phyloP scores from a whole-genome alignment of 2,888 invertebrate species.

The Eremobia ochroleuca region DNA sequence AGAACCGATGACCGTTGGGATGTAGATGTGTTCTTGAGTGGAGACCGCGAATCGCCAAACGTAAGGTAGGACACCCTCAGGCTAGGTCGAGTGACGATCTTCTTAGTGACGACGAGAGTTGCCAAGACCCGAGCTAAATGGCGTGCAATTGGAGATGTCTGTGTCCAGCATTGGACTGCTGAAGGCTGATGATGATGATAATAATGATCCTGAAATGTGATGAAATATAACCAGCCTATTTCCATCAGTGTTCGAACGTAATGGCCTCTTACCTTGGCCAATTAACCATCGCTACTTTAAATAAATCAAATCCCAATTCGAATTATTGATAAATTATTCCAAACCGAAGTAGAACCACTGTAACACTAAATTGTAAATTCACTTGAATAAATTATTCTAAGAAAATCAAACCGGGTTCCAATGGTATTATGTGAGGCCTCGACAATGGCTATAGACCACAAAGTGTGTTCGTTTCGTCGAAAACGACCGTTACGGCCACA shows the following conservation, averaged over 20 bases:
- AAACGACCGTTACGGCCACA: slow-evolving; percentile 39
- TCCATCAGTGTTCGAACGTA: background rate
- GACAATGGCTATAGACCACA: slow-evolving; percentile 41
- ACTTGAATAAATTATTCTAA: slow-evolving; percentile 41
- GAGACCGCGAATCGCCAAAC: background rate
- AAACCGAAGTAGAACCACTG: slow-evolving; percentile 11
- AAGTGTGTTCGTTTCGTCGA: slow-evolving; percentile 58
- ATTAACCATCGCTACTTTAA: background rate
- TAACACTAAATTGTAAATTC: slow-evolving; percentile 40
- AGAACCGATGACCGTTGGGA: background rate
- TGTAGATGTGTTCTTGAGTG: background rate
- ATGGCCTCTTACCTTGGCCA: background rate
- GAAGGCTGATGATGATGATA: background rate
- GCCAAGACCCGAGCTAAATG: background rate
- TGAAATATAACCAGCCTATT: background rate
- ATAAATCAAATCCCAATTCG: slow-evolving; percentile 17
- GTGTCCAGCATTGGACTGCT: background rate
- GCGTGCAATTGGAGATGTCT: background rate
- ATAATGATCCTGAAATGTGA: background rate
- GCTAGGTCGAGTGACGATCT: background rate
- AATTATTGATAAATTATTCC: slow-evolving; percentile 36
- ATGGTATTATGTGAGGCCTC: slow-evolving; percentile 20
- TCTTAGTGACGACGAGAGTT: no score
- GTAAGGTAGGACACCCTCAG: background rate
- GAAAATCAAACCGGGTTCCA: slow-evolving; percentile 43